phyloP scores from a whole-genome alignment of 2,888 invertebrate species.

The Keiferia lycopersicella region DNA sequence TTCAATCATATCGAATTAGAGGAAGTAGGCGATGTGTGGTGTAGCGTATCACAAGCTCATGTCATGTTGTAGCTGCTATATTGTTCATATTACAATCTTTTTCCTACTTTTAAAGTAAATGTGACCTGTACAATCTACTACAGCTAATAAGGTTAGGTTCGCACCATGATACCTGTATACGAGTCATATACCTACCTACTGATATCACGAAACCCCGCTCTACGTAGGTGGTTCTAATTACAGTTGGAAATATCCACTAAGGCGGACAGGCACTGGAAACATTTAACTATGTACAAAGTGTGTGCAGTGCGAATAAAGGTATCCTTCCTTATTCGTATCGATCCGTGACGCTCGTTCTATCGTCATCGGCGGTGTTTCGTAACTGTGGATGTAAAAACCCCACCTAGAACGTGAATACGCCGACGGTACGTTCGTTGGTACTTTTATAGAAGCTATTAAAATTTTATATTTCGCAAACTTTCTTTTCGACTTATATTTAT shows the following conservation, averaged over 20 bases:
- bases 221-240: not conserved
- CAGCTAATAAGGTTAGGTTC: too few species aligned
- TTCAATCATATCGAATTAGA: constrained; percentile 2
- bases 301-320: constrained; percentile 13
- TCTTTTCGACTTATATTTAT: not conserved
- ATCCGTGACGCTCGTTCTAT: constrained; percentile 16
- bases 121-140: too few species aligned
- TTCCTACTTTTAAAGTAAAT: not conserved
- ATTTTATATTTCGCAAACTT: not conserved
- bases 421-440: not conserved
- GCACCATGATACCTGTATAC: not conserved
- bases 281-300: not conserved
- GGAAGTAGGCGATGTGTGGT: constrained; percentile 1
- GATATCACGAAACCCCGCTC: not conserved
- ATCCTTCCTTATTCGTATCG: constrained; percentile 23
- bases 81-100: not conserved
- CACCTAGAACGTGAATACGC: not conserved
- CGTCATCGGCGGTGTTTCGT: constrained; percentile 20
- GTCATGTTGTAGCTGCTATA: not conserved
- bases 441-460: constrained; percentile 6
- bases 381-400: not conserved
- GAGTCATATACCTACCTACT: not conserved
- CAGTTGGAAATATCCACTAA: constrained; percentile 1
- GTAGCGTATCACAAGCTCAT: constrained; percentile 6
- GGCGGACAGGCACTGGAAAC: constrained; percentile 6